Conservation (phyloP, 1,140 invertebrate species). For the Anoplophora glabripennis region DNA sequence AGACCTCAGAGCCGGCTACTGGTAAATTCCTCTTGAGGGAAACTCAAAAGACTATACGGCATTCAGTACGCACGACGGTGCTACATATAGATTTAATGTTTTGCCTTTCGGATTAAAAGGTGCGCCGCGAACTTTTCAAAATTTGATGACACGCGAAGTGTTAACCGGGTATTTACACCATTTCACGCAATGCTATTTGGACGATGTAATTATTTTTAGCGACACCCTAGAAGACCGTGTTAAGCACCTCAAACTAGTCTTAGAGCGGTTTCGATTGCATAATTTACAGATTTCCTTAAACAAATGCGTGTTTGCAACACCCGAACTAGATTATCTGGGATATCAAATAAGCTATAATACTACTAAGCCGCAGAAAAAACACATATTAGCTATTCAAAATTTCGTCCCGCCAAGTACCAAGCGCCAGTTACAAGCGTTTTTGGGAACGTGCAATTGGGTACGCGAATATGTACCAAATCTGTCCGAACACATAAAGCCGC, state of each 20-base stretch:
- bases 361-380: constrained; percentile 28
- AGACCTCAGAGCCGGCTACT: constrained; percentile 36
- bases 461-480: constrained; percentile 30
- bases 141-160: constrained; percentile 35
- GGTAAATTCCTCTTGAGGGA: constrained; percentile 35
- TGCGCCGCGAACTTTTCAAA: constrained; percentile 40
- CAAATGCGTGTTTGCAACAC: constrained; percentile 20
- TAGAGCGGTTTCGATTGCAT: constrained; percentile 21
- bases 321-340: constrained; percentile 36
- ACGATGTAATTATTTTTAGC: constrained; percentile 29
- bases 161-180: constrained; percentile 26
- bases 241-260: constrained; percentile 5
- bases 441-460: constrained; percentile 32
- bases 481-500: constrained; percentile 22
- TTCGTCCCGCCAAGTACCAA: constrained; percentile 26
- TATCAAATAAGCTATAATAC: constrained; percentile 26
- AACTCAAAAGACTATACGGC: constrained; percentile 39
- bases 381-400: constrained; percentile 28
- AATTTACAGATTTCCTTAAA: constrained; percentile 4
- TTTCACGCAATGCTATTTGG: constrained; percentile 35
- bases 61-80: no score
- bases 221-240: background rate
- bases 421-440: constrained; percentile 30
- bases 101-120: constrained; percentile 41
- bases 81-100: constrained; percentile 33